Base-by-base conservation (phyloP, 2,113 vertebrate genomes). In the Pomatorhinus ruficollis region DNA sequence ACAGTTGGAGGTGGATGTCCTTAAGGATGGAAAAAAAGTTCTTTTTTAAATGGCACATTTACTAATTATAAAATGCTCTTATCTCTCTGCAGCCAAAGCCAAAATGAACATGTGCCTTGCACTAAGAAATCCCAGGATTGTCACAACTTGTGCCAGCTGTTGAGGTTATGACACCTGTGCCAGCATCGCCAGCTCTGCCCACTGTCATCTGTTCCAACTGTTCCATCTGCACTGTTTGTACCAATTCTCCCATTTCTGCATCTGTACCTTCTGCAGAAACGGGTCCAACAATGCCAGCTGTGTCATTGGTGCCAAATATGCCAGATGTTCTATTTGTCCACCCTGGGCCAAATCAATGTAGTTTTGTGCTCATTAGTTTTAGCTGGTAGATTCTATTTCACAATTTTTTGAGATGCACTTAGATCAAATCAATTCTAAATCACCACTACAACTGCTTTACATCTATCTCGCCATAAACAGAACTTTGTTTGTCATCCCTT, bases 141-240 rank as follows among this genome's bases (percentile, higher is more conserved):
- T 98, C 99, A 98, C 99, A 99, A 99, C 99, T 99, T 99, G 99
- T 98, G 99, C 99, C 99, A 99, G 99, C 99, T 99, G 99, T 99
- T 99, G 99, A 99, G 99, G 99, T 99, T 99, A 99, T 98, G 99
- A 98, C 98, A 99, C 99, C 99, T 99, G 99, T 99, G 99, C 99
- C 99, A 99, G 99, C 98, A 98, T 98, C 98, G 98, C 98, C 98
- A 96, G 98, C 98, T 98, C 99, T 99, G 99, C 99, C 99, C 99
- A 99, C 98, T 98, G 98, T 99, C 99, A 99, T 99, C 99, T 99
- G 98, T 98, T 99, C 98, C 98, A 99, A 98, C 98, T 98, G 98
- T 97, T 99, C 99, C 99, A 99, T 99, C 99, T 99, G 99, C 99
- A 98, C 98, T 98, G 98, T 98, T 98, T 99, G 99, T 98, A 98